A percentile compares a stretch with the other conserved stretches of the same genome.
phyloP scores from a whole-genome alignment of 2,797 vertebrate genomes.

The Synaphobranchus kaupii region DNA sequence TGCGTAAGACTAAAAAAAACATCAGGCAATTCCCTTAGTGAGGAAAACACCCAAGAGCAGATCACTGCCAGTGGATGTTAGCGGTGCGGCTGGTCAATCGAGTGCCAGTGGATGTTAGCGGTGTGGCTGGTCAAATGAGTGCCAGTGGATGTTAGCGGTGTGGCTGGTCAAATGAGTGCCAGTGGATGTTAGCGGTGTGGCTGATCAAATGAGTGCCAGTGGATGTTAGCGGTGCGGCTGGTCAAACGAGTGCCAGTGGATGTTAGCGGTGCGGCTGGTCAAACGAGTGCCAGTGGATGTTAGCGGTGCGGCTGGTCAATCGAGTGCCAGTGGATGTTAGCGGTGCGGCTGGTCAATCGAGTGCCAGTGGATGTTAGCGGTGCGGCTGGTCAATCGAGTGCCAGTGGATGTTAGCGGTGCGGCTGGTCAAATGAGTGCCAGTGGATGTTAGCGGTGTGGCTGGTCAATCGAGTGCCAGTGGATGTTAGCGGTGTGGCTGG shows the following conservation, averaged over 20 bases:
- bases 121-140: neutral
- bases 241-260: neutral
- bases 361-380: neutral
- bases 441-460: neutral
- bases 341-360: neutral
- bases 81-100: neutral
- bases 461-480: neutral
- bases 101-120: neutral
- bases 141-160: neutral
- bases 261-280: neutral
- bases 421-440: neutral
- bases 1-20: constrained; percentile 3
- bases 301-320: neutral
- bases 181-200: neutral
- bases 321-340: neutral
- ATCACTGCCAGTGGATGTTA: neutral
- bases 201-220: neutral
- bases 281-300: neutral
- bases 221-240: neutral
- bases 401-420: neutral
- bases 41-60: neutral
- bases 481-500: neutral
- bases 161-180: neutral
- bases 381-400: neutral
- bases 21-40: neutral